These are phyloP conservation scores for Anagrus nilaparvatae DNA, from an alignment of 1,140 invertebrate species.

Conservation along the genomic window DNA sequence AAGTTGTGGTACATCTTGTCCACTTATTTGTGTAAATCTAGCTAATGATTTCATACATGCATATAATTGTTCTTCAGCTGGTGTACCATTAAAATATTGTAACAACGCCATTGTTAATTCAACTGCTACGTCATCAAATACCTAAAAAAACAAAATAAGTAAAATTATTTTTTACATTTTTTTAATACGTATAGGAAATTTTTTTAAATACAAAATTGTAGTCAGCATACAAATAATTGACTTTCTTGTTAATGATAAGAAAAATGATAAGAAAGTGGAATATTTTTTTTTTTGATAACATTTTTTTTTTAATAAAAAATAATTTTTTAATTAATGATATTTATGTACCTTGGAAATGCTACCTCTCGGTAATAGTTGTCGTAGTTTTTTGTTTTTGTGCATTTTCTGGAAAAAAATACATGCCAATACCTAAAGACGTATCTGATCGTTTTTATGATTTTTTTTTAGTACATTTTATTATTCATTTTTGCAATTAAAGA, in stretches of 20 bases:
- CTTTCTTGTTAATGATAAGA: too few relatives aligned
- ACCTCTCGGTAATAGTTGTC: conserved; percentile 55
- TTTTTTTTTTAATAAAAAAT: too few relatives aligned
- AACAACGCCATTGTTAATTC: conserved; percentile 87
- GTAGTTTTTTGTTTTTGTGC: conserved; percentile 55
- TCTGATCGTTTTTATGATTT: conserved; percentile 23
- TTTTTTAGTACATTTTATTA: too few relatives aligned
- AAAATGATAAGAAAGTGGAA: too few relatives aligned
- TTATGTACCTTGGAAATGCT: conserved; percentile 61
- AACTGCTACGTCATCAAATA: conserved; percentile 88
- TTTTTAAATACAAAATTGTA: too few relatives aligned
- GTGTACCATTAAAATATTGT: conserved; percentile 73
- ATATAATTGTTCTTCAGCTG: conserved; percentile 69
- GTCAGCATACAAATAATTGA: too few relatives aligned
- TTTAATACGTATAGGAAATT: too few relatives aligned
- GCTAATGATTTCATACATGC: conserved; percentile 68
- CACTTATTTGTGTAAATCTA: conserved; percentile 67
- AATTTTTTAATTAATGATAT: too few relatives aligned
- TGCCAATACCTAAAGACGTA: conserved; percentile 37
- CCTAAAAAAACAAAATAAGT: conserved; percentile 48
- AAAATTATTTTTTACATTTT: too few relatives aligned
- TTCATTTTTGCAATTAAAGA: too few relatives aligned
- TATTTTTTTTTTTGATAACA: too few relatives aligned
- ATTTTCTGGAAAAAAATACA: conserved; percentile 58
- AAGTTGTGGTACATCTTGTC: conserved; percentile 75